Conservation (phyloP, 2,113 vertebrate genomes). For the Hippocampus guttulatus region DNA sequence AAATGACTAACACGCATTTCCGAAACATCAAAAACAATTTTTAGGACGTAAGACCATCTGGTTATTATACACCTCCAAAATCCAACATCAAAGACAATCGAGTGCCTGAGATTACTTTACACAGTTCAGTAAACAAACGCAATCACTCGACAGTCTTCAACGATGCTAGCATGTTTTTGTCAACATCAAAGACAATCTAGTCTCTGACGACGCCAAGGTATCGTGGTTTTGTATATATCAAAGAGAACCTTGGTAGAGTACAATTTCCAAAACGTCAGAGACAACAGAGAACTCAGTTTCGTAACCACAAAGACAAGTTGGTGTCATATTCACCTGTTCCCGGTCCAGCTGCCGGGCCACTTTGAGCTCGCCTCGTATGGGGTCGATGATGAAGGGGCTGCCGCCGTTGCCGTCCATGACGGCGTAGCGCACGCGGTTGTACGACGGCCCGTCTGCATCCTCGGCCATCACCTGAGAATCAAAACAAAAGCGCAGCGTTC, state of each 20-base stretch:
- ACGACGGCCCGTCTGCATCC: slow-evolving; percentile 85
- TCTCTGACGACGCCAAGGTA: neutral
- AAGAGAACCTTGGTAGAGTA: no score
- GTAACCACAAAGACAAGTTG: neutral
- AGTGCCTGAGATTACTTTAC: no score
- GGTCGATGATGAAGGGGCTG: slow-evolving; percentile 88
- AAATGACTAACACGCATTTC: neutral
- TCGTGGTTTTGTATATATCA: no score
- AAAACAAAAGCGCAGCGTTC: neutral
- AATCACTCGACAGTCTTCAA: no score
- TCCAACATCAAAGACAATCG: no score
- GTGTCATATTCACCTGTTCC: slow-evolving; percentile 76
- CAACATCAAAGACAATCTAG: neutral
- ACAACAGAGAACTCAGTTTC: neutral
- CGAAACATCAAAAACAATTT: no score
- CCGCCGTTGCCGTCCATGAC: slow-evolving; percentile 90
- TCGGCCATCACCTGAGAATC: slow-evolving; percentile 84
- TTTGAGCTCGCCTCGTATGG: slow-evolving; percentile 83
- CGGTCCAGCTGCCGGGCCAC: slow-evolving; percentile 89
- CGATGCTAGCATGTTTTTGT: no score
- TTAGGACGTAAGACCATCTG: no score
- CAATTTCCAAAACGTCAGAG: neutral
- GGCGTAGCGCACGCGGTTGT: slow-evolving; percentile 82
- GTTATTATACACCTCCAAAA: no score
- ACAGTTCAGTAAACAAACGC: no score